Evolutionary conservation across 2,797 vertebrate species (phyloP).

Genomic region (Geotrypetes seraphini): DNA sequence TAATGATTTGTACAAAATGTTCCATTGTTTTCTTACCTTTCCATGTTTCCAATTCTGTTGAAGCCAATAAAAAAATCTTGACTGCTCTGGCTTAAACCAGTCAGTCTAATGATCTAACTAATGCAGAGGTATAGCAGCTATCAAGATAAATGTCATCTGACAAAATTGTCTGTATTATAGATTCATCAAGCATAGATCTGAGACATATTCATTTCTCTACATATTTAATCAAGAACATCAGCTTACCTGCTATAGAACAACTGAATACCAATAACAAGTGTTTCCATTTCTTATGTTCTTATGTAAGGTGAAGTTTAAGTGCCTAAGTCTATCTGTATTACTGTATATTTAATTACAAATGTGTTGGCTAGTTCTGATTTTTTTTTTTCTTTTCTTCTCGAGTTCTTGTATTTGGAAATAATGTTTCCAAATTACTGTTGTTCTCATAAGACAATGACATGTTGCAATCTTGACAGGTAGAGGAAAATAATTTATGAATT

Average conservation of each 20-base stretch:
- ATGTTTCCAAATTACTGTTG: too few species aligned
- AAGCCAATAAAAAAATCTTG: not conserved
- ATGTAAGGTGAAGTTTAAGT: too few species aligned
- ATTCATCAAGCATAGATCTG: not conserved
- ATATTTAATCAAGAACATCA: not conserved
- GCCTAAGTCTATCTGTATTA: not conserved
- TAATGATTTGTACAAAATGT: not conserved
- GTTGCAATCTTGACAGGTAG: too few species aligned
- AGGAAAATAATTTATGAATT: too few species aligned
- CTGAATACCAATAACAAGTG: too few species aligned
- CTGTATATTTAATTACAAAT: too few species aligned
- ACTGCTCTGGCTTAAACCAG: not conserved
- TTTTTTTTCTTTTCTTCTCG: too few species aligned
- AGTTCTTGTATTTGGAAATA: too few species aligned
- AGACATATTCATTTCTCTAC: not conserved
- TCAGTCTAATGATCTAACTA: not conserved
- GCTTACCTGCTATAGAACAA: not conserved
- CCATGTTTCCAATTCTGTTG: not conserved
- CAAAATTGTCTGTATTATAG: not conserved
- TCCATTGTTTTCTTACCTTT: not conserved
- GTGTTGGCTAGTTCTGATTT: too few species aligned
- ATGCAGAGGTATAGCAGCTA: not conserved
- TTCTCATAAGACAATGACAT: too few species aligned
- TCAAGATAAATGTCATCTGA: not conserved
- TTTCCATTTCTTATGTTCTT: too few species aligned